phyloP scores from a whole-genome alignment of 1,140 invertebrate species.

The Oscheius sp. region DNA sequence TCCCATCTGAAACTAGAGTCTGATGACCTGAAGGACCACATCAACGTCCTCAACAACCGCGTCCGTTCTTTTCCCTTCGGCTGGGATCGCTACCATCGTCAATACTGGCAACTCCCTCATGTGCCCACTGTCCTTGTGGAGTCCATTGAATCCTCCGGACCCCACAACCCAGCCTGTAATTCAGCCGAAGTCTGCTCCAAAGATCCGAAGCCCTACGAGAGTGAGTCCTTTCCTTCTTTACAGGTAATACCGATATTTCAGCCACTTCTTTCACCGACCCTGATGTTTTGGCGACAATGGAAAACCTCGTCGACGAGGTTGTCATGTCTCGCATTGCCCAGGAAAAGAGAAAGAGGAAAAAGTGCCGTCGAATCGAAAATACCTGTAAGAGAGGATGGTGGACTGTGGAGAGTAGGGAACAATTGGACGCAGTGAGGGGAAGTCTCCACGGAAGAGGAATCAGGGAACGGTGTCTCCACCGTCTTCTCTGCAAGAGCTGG shows the following conservation, averaged over 20 bases:
- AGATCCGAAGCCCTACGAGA: conserved; percentile 4
- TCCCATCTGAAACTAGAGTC: conserved; percentile 17
- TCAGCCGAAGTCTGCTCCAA: background rate
- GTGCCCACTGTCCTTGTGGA: conserved; percentile 14
- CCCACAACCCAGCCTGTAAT: conserved; percentile 22
- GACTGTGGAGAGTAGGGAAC: conserved; percentile 10
- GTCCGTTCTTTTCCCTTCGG: conserved; percentile 32
- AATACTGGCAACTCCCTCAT: conserved; percentile 29
- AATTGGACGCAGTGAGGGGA: background rate
- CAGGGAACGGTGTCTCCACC: conserved; percentile 25
- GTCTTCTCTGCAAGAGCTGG: conserved; percentile 27
- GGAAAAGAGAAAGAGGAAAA: conserved; percentile 21
- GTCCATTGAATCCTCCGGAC: conserved; percentile 4
- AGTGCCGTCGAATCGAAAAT: conserved; percentile 19
- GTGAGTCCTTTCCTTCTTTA: background rate
- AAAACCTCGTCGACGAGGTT: conserved; percentile 25
- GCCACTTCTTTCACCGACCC: background rate
- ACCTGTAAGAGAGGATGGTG: conserved; percentile 33
- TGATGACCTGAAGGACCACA: conserved; percentile 9
- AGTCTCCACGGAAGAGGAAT: conserved; percentile 27
- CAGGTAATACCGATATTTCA: background rate
- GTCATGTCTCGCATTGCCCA: background rate
- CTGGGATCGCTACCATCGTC: conserved; percentile 21
- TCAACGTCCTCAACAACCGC: conserved; percentile 14
- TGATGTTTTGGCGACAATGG: conserved; percentile 19